A percentile compares a stretch with the other conserved stretches of the same genome.
Conservation (phyloP, 2,797 vertebrate genomes). For the Remorina albescens region DNA sequence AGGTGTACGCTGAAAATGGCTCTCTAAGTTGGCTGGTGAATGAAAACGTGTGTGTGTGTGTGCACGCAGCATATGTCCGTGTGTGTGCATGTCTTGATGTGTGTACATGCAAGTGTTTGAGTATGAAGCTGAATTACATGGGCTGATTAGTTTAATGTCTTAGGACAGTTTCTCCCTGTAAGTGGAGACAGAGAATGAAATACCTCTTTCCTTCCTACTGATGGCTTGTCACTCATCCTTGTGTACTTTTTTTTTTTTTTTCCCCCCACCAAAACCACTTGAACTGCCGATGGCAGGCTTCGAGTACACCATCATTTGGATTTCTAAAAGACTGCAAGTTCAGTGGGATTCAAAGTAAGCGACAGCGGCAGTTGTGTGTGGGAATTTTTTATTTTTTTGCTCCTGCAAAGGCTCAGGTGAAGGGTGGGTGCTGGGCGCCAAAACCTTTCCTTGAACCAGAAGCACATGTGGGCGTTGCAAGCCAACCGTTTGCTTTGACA, state of each 20-base stretch:
- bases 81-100: slow-evolving; percentile 22
- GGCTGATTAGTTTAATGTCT: slow-evolving; percentile 72
- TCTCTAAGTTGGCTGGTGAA: slow-evolving; percentile 48
- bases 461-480: slow-evolving; percentile 44
- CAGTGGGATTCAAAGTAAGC: slow-evolving; percentile 32
- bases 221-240: slow-evolving; percentile 59
- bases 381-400: no score
- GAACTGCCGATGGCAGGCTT: slow-evolving; percentile 47
- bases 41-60: slow-evolving; percentile 3
- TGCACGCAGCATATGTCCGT: not conserved
- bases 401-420: slow-evolving; percentile 31
- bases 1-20: slow-evolving; percentile 71
- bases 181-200: slow-evolving; percentile 63
- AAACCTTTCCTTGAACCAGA: slow-evolving; percentile 38
- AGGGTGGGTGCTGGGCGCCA: slow-evolving; percentile 28
- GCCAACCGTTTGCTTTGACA: slow-evolving; percentile 48
- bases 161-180: slow-evolving; percentile 53
- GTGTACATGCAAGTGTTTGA: slow-evolving; percentile 22
- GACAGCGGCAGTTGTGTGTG: slow-evolving; percentile 42
- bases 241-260: slow-evolving; percentile 29
- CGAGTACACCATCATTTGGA: slow-evolving; percentile 55
- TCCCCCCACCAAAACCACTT: slow-evolving; percentile 51
- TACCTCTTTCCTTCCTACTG: slow-evolving; percentile 39
- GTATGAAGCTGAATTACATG: slow-evolving; percentile 42
- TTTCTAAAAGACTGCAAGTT: slow-evolving; percentile 54